Conservation (phyloP, 2,113 vertebrate genomes). For the Xenopus borealis region DNA sequence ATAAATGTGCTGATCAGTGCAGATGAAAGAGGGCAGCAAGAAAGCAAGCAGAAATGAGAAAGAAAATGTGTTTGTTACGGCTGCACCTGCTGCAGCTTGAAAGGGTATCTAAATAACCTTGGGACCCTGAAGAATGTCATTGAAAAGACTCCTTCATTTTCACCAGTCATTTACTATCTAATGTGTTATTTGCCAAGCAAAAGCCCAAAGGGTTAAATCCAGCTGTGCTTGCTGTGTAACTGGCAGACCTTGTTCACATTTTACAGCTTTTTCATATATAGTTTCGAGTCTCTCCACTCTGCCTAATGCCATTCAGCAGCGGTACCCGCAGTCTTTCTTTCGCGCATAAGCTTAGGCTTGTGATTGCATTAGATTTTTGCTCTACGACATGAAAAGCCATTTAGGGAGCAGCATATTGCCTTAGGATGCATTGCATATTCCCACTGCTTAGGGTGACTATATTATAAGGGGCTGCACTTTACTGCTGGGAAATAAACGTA, state of each 20-base stretch:
- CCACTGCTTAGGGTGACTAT: slow-evolving; percentile 12
- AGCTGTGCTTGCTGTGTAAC: slow-evolving; percentile 6
- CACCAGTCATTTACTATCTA: slow-evolving; percentile 27
- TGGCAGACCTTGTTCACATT: slow-evolving; percentile 3
- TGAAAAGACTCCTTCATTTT: slow-evolving; percentile 28
- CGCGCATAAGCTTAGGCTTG: slow-evolving; percentile 7
- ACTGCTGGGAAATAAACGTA: slow-evolving; percentile 20
- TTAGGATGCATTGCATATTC: slow-evolving; percentile 6
- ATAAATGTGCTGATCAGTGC: slow-evolving; percentile 44
- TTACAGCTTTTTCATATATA: not conserved
- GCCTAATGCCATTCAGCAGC: slow-evolving; percentile 10
- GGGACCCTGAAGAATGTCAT: slow-evolving; percentile 30
- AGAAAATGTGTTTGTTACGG: slow-evolving; percentile 38
- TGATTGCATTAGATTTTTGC: slow-evolving; percentile 1
- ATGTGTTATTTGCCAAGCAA: slow-evolving; percentile 7
- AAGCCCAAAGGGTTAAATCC: not conserved
- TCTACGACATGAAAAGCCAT: not conserved
- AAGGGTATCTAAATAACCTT: slow-evolving; percentile 42
- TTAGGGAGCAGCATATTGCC: slow-evolving; percentile 11
- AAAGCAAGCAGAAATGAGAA: slow-evolving; percentile 36
- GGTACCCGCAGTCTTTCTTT: not conserved
- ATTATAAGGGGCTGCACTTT: slow-evolving; percentile 22
- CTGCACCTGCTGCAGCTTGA: slow-evolving; percentile 36
- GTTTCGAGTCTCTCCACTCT: not conserved
- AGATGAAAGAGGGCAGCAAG: slow-evolving; percentile 39